Percentiles rank a stretch among this genome's conserved stretches.
These are phyloP conservation scores for Rhinogobius similis DNA, from an alignment of 2,113 vertebrate species.

Conservation along the genomic window DNA sequence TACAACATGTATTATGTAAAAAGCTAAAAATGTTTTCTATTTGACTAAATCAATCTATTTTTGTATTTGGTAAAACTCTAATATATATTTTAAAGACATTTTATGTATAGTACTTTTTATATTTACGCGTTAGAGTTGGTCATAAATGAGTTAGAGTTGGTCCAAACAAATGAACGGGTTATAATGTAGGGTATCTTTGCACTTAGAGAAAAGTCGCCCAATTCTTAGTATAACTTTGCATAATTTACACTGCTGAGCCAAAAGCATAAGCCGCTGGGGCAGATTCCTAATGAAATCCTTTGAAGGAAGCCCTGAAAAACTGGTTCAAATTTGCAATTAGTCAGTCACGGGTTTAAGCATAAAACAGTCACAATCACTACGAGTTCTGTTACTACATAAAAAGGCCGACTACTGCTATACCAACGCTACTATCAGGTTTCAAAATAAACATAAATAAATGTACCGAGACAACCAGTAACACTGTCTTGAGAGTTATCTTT, in stretches of 20 bases:
- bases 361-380: too few species aligned
- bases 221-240: slow-evolving; percentile 75
- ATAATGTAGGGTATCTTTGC: slow-evolving; percentile 49
- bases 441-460: not conserved
- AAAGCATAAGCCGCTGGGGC: slow-evolving; percentile 62
- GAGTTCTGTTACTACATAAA: not conserved
- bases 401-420: not conserved
- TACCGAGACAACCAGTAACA: slow-evolving; percentile 33
- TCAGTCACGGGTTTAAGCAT: slow-evolving; percentile 72
- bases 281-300: slow-evolving; percentile 75
- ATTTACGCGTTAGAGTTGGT: too few species aligned
- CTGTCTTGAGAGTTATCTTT: slow-evolving; percentile 54
- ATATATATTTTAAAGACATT: not conserved
- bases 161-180: slow-evolving; percentile 36
- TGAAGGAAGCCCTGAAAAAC: slow-evolving; percentile 73
- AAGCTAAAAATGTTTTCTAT: too few species aligned
- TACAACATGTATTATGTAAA: not conserved
- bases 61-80: not conserved
- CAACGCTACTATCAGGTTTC: not conserved
- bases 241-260: slow-evolving; percentile 71
- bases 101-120: not conserved
- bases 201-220: slow-evolving; percentile 48
- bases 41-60: not conserved
- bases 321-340: slow-evolving; percentile 76
- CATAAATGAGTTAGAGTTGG: slow-evolving; percentile 38